These are phyloP conservation scores for Falco biarmicus DNA, from an alignment of 2,797 vertebrate genomes.

Conservation along the genomic window DNA sequence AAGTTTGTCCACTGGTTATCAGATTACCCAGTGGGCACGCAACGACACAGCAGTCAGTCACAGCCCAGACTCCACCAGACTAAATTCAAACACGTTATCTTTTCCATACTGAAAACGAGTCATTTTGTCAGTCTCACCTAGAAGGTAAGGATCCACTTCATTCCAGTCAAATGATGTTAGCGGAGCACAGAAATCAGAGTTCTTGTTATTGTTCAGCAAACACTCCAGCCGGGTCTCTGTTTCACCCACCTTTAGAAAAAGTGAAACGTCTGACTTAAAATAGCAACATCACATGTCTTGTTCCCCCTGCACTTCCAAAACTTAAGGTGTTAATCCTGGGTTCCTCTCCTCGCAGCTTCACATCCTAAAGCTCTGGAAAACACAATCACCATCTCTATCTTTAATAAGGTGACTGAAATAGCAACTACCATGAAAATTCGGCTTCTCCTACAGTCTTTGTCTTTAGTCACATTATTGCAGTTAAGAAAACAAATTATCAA, in stretches of 20 bases:
- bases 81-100: not conserved
- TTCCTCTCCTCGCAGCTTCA: not conserved
- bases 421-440: not conserved
- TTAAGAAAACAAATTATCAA: not conserved
- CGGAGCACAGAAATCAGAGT: slow-evolving; percentile 98
- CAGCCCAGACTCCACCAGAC: not conserved
- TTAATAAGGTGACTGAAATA: not conserved
- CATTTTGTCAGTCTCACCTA: slow-evolving; percentile 81
- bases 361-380: not conserved
- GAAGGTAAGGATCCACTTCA: slow-evolving; percentile 96
- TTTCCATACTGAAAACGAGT: not conserved
- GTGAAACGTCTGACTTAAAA: not conserved
- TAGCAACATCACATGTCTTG: not conserved
- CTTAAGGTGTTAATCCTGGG: not conserved
- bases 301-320: not conserved
- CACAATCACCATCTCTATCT: not conserved
- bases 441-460: not conserved
- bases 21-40: not conserved
- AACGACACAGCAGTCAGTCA: not conserved
- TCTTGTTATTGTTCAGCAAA: slow-evolving; percentile 99
- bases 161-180: slow-evolving; percentile 99
- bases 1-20: not conserved
- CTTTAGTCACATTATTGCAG: not conserved
- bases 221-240: slow-evolving; percentile 97
- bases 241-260: slow-evolving; percentile 89